These are phyloP conservation scores for Zele albiditarsus DNA, from an alignment of 2,888 invertebrate species.

Conservation along the genomic window DNA sequence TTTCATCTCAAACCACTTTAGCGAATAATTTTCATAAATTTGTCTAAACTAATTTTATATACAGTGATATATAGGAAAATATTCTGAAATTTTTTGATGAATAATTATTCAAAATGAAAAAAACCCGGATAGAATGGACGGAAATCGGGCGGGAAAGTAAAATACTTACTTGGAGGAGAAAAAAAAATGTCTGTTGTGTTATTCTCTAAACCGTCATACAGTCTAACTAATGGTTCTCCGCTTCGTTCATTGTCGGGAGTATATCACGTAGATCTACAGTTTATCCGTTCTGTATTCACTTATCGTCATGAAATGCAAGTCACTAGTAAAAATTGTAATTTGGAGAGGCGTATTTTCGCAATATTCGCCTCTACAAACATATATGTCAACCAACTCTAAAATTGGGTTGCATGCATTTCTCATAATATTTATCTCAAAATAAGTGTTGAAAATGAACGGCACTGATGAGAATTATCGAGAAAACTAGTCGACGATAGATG, in stretches of 20 bases:
- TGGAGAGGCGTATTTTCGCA: not conserved
- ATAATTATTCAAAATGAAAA: not conserved
- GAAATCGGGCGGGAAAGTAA: not conserved
- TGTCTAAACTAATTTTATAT: not conserved
- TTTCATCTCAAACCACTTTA: conserved; percentile 55
- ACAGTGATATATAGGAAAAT: not conserved
- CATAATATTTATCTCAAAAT: not conserved
- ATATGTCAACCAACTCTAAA: not conserved
- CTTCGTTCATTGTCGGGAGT: not conserved
- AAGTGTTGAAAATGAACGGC: not conserved
- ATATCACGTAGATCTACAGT: not conserved
- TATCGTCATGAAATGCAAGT: conserved; percentile 10
- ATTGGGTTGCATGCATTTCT: not conserved
- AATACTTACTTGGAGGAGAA: conserved; percentile 48
- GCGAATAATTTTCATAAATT: conserved; percentile 44
- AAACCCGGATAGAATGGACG: not conserved
- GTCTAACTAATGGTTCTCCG: not conserved
- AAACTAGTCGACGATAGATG: not conserved
- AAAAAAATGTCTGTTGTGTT: not conserved
- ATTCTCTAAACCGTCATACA: conserved; percentile 38
- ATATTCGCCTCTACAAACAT: not conserved
- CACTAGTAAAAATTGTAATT: conserved; percentile 3
- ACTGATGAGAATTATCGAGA: not conserved
- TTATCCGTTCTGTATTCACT: not conserved
- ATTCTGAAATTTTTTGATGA: not conserved